These are phyloP conservation scores for Cyclopterus lumpus DNA, from an alignment of 2,797 vertebrate species.

Conservation along the genomic window DNA sequence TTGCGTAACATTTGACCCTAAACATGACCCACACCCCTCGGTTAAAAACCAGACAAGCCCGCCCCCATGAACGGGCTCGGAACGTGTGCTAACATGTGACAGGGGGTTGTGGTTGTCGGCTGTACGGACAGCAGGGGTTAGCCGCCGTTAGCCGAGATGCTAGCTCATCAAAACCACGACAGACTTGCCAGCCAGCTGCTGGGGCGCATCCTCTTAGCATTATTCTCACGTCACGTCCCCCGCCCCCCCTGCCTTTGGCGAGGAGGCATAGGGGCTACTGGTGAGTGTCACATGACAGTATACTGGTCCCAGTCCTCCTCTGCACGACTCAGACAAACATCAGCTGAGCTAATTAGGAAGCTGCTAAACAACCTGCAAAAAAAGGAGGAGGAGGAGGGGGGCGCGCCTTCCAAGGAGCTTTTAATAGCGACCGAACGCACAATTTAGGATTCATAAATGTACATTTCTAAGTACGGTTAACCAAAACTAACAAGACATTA, in stretches of 20 bases:
- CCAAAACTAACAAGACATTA: not conserved
- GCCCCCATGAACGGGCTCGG: not conserved
- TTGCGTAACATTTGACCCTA: not conserved
- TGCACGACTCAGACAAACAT: conserved; percentile 54
- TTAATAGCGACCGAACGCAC: conserved; percentile 25
- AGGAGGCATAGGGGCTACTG: conserved; percentile 41
- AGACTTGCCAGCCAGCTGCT: conserved; percentile 41
- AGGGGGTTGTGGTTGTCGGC: conserved; percentile 27
- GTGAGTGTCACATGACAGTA: conserved; percentile 41
- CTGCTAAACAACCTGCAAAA: conserved; percentile 29
- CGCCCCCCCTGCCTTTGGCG: conserved; percentile 19
- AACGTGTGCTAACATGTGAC: conserved; percentile 34
- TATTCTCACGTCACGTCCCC: conserved; percentile 55
- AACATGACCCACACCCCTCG: not conserved
- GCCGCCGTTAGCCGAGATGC: conserved; percentile 45
- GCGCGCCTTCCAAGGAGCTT: conserved; percentile 1
- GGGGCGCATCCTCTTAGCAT: conserved; percentile 57
- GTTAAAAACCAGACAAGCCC: not conserved
- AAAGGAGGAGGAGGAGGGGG: not conserved
- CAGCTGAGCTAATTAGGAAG: conserved; percentile 38
- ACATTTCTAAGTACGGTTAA: not conserved
- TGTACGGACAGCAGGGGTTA: conserved; percentile 34
- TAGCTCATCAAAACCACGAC: conserved; percentile 44
- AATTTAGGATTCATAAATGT: conserved; percentile 24
- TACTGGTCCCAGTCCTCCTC: conserved; percentile 43